Base-by-base conservation (phyloP, 1,140 invertebrate genomes). In the Mya arenaria region DNA sequence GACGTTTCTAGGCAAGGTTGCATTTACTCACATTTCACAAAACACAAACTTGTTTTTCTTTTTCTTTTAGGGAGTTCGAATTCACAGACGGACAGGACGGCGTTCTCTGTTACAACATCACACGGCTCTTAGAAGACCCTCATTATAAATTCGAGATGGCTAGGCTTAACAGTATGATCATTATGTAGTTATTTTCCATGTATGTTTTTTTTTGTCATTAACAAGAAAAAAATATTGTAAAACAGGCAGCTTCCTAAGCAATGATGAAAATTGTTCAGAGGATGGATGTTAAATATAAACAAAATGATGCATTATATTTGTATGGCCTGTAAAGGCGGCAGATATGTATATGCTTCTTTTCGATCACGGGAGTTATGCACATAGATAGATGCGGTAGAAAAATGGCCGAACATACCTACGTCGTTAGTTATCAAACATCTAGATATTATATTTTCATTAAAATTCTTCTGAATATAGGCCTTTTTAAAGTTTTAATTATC, bases 111-210 rank as follows among this genome's bases (percentile, higher is more conserved):
- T 68, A 86, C 30, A 80, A 83, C 28, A 84, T 88, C 34, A 75
- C 66, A 28, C 66, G 75, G 23, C 55, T 88, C 25, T 30, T 36
- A 5, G 83, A 85, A 15, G 84, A 87, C 44, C 83, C 84, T 17
- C 84, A 83, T 56, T 88, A 88, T 71, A 71, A 77, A 58, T 88
- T 69, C 69, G 78, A 87, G 48, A 68, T 88, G 36, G 83, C 87
- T 19, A 81, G 87, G 74, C 19, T 85, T 2, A 88, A 88, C 66
- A 85, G 87, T 88, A 79, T 80, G 87, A 85, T 48, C 10, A 15
- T 25, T 13, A 15, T 13, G 13, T 25, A 25, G 10, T 10, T 17
- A 60, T 25, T 13, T 13, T 10, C 10, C 28, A 13, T 28, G 10
- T 60, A 25, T 13, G 25, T 15, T 60, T 25, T 10, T 13, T 60